A percentile compares a stretch with the other conserved stretches of the same genome.
Evolutionary conservation across 2,888 invertebrate species (phyloP).

Genomic region (Stramonita haemastoma): DNA sequence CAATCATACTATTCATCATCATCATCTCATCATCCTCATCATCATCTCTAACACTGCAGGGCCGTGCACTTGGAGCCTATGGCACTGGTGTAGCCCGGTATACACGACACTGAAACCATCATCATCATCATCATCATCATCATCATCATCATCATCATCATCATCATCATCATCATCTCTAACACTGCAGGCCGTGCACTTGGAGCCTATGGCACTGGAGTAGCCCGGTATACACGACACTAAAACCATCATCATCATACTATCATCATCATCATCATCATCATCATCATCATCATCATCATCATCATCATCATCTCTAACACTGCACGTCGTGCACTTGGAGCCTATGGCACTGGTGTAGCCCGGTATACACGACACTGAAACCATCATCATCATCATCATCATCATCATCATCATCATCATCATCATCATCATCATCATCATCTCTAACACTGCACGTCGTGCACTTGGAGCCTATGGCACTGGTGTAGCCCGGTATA

Average conservation of each 20-base stretch:
- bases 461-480: background rate
- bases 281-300: too few species aligned
- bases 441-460: background rate
- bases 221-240: background rate
- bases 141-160: too few species aligned
- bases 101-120: slow-evolving; percentile 3
- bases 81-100: slow-evolving; percentile 22
- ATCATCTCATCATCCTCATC: too few species aligned
- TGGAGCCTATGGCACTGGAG: background rate
- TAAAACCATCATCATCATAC: background rate
- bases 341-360: slow-evolving; percentile 22
- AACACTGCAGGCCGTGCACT: background rate
- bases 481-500: background rate
- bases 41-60: background rate
- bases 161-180: too few species aligned
- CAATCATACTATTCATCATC: too few species aligned
- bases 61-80: slow-evolving; percentile 8
- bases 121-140: too few species aligned
- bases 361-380: background rate
- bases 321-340: slow-evolving; percentile 17
- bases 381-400: background rate
- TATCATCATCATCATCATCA: too few species aligned
- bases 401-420: background rate
- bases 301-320: background rate
- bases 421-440: background rate